phyloP scores from a whole-genome alignment of 2,113 vertebrate genomes.

The Diphyllodes magnificus region DNA sequence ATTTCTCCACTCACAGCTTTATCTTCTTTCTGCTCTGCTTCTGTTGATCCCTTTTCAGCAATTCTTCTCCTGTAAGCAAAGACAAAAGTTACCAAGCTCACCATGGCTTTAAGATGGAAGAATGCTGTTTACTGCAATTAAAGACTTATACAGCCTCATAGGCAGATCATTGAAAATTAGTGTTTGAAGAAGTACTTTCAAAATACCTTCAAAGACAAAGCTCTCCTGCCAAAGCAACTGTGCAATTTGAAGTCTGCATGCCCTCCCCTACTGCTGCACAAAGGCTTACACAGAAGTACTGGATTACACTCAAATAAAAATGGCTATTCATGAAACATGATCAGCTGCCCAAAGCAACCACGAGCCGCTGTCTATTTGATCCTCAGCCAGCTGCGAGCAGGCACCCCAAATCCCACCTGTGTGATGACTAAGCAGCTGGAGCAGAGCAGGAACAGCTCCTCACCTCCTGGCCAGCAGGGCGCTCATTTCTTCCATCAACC shows the following conservation, averaged over 20 bases:
- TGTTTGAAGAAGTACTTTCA: not conserved
- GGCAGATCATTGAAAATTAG: not conserved
- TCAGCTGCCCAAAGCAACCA: not conserved
- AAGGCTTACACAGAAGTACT: slow-evolving; percentile 18
- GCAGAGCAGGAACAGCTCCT: not conserved
- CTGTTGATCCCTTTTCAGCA: slow-evolving; percentile 94
- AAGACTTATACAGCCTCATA: not conserved
- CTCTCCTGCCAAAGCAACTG: not conserved
- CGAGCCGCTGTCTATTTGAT: not conserved
- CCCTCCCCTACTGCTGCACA: not conserved
- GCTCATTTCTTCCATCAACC: slow-evolving; percentile 99
- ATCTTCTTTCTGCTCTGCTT: slow-evolving; percentile 87
- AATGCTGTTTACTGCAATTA: not conserved
- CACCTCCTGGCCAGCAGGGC: slow-evolving; percentile 97
- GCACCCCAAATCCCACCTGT: not conserved
- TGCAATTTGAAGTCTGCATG: not conserved
- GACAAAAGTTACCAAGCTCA: not conserved
- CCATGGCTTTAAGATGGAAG: not conserved
- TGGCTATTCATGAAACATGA: not conserved
- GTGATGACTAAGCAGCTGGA: not conserved
- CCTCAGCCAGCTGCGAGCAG: not conserved
- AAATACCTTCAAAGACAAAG: not conserved
- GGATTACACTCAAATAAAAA: not conserved
- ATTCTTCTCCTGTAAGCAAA: slow-evolving; percentile 87
- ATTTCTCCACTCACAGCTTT: slow-evolving; percentile 80